Percentiles rank a stretch among this genome's conserved stretches.
These are phyloP conservation scores for Teleogryllus oceanicus DNA, from an alignment of 2,888 invertebrate genomes.

Conservation along the genomic window DNA sequence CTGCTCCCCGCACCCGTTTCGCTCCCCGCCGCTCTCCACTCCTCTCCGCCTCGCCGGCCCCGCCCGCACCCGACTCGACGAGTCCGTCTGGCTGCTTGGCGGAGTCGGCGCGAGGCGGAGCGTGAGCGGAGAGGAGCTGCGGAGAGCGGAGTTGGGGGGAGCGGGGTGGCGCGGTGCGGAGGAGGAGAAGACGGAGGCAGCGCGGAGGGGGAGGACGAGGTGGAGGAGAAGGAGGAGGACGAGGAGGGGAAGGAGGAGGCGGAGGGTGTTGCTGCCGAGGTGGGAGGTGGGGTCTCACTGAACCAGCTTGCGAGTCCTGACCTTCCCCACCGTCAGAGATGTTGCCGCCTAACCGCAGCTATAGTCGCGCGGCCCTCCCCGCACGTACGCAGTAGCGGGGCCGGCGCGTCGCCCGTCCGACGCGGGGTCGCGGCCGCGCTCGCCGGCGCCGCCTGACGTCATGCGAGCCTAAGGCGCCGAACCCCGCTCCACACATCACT, in stretches of 20 bases:
- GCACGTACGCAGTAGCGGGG: conserved; percentile 18
- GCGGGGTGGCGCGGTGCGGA: neutral
- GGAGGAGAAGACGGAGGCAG: neutral
- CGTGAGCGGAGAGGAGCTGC: neutral
- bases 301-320: conserved; percentile 18
- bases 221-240: neutral
- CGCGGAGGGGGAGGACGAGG: neutral
- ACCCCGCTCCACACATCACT: neutral
- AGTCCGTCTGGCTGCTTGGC: conserved; percentile 6
- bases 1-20: neutral
- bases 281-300: conserved; percentile 6
- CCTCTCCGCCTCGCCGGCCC: neutral
- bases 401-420: neutral
- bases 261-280: neutral
- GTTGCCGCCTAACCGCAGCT: conserved; percentile 3
- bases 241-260: neutral
- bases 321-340: conserved; percentile 18
- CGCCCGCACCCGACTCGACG: conserved; percentile 3
- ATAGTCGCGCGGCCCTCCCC: neutral
- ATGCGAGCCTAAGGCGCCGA: neutral
- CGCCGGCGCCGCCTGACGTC: too few species aligned
- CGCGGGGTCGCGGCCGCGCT: too few species aligned
- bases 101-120: neutral
- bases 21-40: neutral
- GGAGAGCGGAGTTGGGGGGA: neutral